Evolutionary conservation across 2,888 invertebrate species (phyloP).

Genomic region (Netelia melanura): DNA sequence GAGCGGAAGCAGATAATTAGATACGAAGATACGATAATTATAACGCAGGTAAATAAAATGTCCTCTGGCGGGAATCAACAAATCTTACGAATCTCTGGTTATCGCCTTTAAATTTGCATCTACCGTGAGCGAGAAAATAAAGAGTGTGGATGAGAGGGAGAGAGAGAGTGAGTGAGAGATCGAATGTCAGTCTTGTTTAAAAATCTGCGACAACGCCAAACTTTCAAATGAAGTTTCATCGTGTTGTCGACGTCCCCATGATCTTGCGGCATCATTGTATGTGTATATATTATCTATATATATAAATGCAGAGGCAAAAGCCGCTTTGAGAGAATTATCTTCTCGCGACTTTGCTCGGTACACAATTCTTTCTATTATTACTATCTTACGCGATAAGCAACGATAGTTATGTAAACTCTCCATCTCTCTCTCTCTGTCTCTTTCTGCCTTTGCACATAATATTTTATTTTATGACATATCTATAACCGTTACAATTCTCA

Average conservation of each 20-base stretch:
- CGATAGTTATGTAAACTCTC: constrained; percentile 62
- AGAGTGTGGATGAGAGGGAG: background rate
- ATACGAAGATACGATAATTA: background rate
- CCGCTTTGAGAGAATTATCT: constrained; percentile 44
- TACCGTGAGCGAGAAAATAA: background rate
- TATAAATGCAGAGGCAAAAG: background rate
- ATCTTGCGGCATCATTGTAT: constrained; percentile 10
- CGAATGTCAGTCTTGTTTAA: background rate
- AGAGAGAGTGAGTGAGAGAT: background rate
- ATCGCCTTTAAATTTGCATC: constrained; percentile 40
- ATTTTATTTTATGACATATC: constrained; percentile 2
- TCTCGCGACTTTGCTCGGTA: constrained; percentile 48
- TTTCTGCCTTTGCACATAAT: background rate
- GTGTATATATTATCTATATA: constrained; percentile 9
- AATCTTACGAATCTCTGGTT: constrained; percentile 22
- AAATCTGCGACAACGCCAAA: constrained; percentile 9
- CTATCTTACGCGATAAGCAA: constrained; percentile 55
- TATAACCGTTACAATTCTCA: constrained; percentile 22
- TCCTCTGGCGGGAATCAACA: constrained; percentile 34
- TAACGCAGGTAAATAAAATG: background rate
- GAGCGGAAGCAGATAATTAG: background rate
- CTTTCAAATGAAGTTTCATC: constrained; percentile 35
- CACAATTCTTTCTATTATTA: constrained; percentile 62
- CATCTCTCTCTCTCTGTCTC: background rate
- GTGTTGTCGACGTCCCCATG: background rate